These are phyloP conservation scores for Limulus polyphemus DNA, from an alignment of 2,888 invertebrate species.

Conservation along the genomic window DNA sequence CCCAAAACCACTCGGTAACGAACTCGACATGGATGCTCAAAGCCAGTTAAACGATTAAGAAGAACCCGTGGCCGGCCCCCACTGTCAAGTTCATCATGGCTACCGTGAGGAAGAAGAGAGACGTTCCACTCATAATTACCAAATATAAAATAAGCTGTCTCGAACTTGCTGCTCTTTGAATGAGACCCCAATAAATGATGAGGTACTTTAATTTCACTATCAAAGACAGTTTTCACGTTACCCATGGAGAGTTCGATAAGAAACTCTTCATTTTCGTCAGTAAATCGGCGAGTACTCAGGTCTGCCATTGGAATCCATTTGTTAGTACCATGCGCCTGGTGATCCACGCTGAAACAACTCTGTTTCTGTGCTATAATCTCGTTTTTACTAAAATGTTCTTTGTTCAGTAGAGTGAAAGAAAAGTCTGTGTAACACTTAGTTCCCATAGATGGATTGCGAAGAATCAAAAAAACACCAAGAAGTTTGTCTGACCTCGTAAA, in stretches of 20 bases:
- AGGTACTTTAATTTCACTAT: conserved; percentile 50
- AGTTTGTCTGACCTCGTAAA: conserved; percentile 63
- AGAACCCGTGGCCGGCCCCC: conserved; percentile 30
- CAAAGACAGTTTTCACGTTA: conserved; percentile 58
- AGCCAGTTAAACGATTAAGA: conserved; percentile 60
- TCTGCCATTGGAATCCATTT: conserved; percentile 59
- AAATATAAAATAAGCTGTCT: conserved; percentile 59
- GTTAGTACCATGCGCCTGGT: conserved; percentile 58
- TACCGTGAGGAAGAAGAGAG: conserved; percentile 1
- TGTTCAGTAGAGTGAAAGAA: conserved; percentile 62
- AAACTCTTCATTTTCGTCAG: conserved; percentile 66
- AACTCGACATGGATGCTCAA: conserved; percentile 64
- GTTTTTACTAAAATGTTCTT: conserved; percentile 69
- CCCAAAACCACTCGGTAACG: conserved; percentile 52
- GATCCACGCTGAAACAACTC: conserved; percentile 47
- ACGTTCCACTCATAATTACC: conserved; percentile 73
- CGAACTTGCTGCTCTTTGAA: conserved; percentile 35
- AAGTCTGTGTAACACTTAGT: conserved; percentile 59
- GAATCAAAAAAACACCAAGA: conserved; percentile 61
- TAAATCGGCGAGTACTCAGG: conserved; percentile 55
- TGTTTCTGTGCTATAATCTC: conserved; percentile 58
- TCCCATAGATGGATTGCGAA: conserved; percentile 60
- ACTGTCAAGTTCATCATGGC: background rate
- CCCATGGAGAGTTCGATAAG: conserved; percentile 64
- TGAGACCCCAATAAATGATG: conserved; percentile 20